Base-by-base conservation (phyloP, 2,888 invertebrate genomes). In the Conops quadrifasciatus region DNA sequence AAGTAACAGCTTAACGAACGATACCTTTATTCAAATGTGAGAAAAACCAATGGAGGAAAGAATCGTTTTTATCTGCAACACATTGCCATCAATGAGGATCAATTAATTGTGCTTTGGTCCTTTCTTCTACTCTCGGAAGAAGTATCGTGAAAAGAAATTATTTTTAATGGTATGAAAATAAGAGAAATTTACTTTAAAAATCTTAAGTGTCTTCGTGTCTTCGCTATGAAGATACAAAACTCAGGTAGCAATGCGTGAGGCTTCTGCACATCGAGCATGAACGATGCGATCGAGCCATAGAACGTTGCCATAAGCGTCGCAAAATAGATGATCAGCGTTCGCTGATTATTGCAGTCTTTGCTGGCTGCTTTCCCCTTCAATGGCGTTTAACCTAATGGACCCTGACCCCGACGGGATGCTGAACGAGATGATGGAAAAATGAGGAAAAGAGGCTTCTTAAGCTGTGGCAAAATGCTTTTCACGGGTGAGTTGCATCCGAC, bases 341-440 rank as follows among this genome's bases (percentile, higher is more conserved):
- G 77, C 79, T 78, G 77, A 80, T 79, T 36, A 36, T 56, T 56
- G 56, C 24, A 56, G 21, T 56, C 26, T 56, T 13, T 26, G 21
- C 56, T 64, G 36, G 4, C 9, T 9, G 4, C 36, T 7, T 36
- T 73, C 74, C 74, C 74, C 75, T 74, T 73, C 74, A 74, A 69
- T 74, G 75, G 80, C 80, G 81, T 83, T 82, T 83, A 82, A 83
- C 82, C 82, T 83, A 82, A 82, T 82, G 76, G 81, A 77, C 79
- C 78, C 81, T 83, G 82, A 82, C 82, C 82, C 78, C 24, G 26
- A 58, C 26, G 28, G 28, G 15, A 26, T 13, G 58, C 9, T 36
- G 9, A 36, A 36, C 36, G 36, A 36, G 36, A 36, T 36, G 36
- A 36, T 36, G 36, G 36, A 36, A 36, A 36, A 5, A 72, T 71